These are phyloP conservation scores for Podargus strigoides DNA, from an alignment of 2,797 vertebrate species.

Conservation along the genomic window DNA sequence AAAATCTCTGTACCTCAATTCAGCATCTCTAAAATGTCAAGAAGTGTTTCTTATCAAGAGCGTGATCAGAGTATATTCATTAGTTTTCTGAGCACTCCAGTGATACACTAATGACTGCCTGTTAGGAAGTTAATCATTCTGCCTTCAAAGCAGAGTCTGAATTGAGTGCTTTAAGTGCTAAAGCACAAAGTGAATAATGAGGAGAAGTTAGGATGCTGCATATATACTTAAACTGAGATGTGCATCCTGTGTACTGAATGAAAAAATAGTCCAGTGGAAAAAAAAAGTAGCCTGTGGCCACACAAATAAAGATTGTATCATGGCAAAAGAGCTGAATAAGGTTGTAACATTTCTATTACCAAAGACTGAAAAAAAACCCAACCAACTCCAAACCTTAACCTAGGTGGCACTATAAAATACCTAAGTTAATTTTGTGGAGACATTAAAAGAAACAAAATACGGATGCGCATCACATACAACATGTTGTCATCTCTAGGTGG, in stretches of 20 bases:
- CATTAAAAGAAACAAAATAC: neutral
- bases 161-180: neutral
- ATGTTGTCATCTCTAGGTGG: neutral
- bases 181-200: neutral
- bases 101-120: neutral
- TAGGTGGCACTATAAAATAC: neutral
- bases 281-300: neutral
- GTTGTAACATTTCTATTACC: neutral
- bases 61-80: neutral
- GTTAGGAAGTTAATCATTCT: slow-evolving; percentile 39
- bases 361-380: neutral
- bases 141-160: slow-evolving; percentile 3
- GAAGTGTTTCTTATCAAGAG: neutral
- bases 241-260: neutral
- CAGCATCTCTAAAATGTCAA: neutral
- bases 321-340: neutral
- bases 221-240: neutral
- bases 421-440: neutral
- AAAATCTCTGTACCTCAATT: neutral
- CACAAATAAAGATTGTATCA: neutral
- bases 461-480: neutral
- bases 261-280: neutral
- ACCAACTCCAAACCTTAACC: neutral
- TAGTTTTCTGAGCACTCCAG: neutral
- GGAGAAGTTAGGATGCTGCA: neutral